Evolutionary conservation across 2,888 invertebrate species (phyloP), one percentile per base, ranked within the genome.

Genomic region (Eupsilia transversa): DNA sequence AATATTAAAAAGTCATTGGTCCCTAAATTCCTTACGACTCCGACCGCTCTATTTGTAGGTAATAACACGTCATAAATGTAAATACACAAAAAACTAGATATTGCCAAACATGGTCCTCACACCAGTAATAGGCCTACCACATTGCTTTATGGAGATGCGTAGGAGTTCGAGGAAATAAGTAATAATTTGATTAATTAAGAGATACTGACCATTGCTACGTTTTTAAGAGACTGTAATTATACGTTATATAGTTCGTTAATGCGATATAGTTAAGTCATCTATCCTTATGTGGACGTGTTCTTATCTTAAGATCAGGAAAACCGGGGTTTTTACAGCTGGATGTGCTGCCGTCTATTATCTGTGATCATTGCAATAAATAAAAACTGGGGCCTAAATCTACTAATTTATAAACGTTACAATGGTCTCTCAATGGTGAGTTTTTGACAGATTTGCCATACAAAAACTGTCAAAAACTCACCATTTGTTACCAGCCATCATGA

Each of bases 91-190:
- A n/a, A 71, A 72, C 41, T 59, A 38, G 27, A 35, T 27, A 49
- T 41, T 9, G 2, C 69, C 61, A 57, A 75, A 79, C 9, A 79
- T 43, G 65, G 72, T 3, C 17, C 1, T n/a, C 56, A 10, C 27
- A 20, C 67, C 5, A 38, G 49, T 63, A 56, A 72, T 66, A 72
- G 17, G 63, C 69, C 76, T 70, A 67, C 68, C 20, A 56, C 59
- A 61, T 66, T n/a, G 17, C 7, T 38, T 56, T 59, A 72, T 54
- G 17, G 63, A n/a, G 27, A 63, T 60, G 69, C 66, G 82, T 83
- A 72, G 82, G 83, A 49, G 83, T 66, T 65, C 20, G 43, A 57
- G 76, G 70, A 76, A 72, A 82, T 52, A 66, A 57, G 43, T 67
- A 20, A 43, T 60, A 41, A 20, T 72, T 72, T 43, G 27, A 64